Evolutionary conservation across 2,797 vertebrate genomes (phyloP).

Genomic region (Botia almorhae): DNA sequence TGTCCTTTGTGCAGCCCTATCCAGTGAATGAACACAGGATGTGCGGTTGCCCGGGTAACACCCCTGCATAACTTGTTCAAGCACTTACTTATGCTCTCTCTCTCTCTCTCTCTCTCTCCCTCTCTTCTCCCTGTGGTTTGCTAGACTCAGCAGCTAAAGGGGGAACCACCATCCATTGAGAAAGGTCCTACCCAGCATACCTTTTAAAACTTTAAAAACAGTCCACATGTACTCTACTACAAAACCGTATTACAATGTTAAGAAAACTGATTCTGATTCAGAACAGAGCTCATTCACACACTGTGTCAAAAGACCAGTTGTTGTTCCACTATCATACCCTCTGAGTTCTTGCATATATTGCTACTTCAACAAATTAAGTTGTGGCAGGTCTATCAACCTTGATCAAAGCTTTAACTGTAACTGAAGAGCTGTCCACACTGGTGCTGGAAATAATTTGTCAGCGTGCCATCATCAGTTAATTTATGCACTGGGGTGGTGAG

Average conservation of each 20-base stretch:
- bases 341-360: background rate
- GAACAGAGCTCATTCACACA: background rate
- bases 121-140: background rate
- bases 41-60: constrained; percentile 80
- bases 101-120: constrained; percentile 12
- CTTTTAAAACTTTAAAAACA: background rate
- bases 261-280: background rate
- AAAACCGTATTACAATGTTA: background rate
- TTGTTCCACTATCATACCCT: background rate
- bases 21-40: constrained; percentile 70
- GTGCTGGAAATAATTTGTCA: background rate
- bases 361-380: background rate
- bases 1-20: constrained; percentile 67
- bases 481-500: constrained; percentile 3
- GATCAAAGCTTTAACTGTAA: background rate
- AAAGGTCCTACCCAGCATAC: constrained; percentile 8
- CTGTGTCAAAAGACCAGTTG: background rate
- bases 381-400: background rate
- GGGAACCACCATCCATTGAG: constrained; percentile 6
- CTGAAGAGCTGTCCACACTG: background rate
- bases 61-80: constrained; percentile 73
- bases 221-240: background rate
- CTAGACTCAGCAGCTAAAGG: constrained; percentile 27
- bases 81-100: constrained; percentile 23
- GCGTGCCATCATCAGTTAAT: background rate